Evolutionary conservation across 2,797 vertebrate genomes (phyloP).

Genomic region (Parotocinclus haroldoi): DNA sequence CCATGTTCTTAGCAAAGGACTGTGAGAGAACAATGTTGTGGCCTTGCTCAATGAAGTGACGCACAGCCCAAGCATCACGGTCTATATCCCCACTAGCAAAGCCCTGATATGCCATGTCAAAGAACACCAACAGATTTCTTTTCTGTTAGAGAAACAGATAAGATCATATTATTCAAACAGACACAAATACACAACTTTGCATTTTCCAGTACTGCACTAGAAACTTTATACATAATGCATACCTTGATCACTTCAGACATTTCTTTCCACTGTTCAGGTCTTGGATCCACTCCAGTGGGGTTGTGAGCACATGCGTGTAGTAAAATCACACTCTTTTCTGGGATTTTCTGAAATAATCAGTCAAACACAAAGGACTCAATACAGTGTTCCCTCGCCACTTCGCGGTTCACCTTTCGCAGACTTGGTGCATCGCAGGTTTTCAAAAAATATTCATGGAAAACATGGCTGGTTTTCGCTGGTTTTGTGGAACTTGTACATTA

Average conservation of each 20-base stretch:
- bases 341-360: constrained; percentile 83
- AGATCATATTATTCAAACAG: background rate
- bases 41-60: constrained; percentile 92
- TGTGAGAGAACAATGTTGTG: constrained; percentile 88
- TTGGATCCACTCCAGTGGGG: constrained; percentile 96
- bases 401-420: too few species aligned
- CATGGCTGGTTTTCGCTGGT: too few species aligned
- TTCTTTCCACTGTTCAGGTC: constrained; percentile 93
- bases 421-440: too few species aligned
- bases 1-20: constrained; percentile 98
- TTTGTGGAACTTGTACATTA: too few species aligned
- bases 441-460: too few species aligned
- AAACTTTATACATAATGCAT: background rate
- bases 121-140: constrained; percentile 91
- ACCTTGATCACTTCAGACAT: constrained; percentile 84
- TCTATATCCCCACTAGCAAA: constrained; percentile 95
- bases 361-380: background rate
- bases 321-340: constrained; percentile 88
- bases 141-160: constrained; percentile 70
- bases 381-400: too few species aligned
- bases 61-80: constrained; percentile 93
- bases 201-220: too few species aligned
- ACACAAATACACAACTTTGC: too few species aligned
- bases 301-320: constrained; percentile 97
- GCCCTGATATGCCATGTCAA: constrained; percentile 99